phyloP scores from a whole-genome alignment of 2,797 vertebrate species.

The Amniataba percoides region DNA sequence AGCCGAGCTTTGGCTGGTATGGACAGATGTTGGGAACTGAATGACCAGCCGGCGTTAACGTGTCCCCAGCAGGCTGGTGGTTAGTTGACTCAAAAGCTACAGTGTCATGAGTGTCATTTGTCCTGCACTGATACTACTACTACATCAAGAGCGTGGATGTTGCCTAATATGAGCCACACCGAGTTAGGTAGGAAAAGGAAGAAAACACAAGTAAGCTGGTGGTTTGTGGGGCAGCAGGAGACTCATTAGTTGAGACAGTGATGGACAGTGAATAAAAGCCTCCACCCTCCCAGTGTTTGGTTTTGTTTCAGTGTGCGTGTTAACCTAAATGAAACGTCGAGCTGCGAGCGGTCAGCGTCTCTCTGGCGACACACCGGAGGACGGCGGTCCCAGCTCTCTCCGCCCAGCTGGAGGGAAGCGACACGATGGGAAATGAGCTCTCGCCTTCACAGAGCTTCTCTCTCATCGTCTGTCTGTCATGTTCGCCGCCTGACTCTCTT shows the following conservation, averaged over 20 bases:
- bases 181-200: background rate
- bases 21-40: too few species aligned
- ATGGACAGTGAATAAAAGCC: background rate
- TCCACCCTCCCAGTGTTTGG: background rate
- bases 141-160: background rate
- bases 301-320: background rate
- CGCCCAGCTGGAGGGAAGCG: background rate
- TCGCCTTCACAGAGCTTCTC: conserved; percentile 12
- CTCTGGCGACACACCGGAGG: background rate
- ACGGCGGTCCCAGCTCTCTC: background rate
- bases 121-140: background rate
- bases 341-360: background rate
- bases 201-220: background rate
- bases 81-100: background rate
- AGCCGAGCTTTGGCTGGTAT: background rate
- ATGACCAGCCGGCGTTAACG: too few species aligned
- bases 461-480: conserved; percentile 26
- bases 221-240: background rate
- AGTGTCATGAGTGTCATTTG: background rate
- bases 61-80: background rate
- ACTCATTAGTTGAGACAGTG: background rate
- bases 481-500: conserved; percentile 16
- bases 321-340: background rate
- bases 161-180: background rate
- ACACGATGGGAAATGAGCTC: background rate